A percentile compares a stretch with the other conserved stretches of the same genome.
Conservation (phyloP, 2,113 vertebrate species). For the Menura novaehollandiae region DNA sequence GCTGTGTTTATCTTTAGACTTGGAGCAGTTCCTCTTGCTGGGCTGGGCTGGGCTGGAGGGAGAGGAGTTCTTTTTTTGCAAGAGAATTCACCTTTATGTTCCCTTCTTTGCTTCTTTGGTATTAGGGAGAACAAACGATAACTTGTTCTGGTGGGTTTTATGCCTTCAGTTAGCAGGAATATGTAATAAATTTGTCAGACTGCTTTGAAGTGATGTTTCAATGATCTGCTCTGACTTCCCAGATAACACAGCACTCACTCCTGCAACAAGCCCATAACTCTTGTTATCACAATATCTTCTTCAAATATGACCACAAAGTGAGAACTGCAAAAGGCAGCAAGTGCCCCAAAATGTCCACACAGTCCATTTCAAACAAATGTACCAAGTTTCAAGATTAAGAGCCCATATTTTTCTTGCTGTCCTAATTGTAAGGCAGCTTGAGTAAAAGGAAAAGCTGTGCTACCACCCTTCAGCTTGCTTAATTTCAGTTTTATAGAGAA, state of each 20-base stretch:
- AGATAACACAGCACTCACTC: background rate
- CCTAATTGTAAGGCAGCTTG: background rate
- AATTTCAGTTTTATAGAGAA: conserved; percentile 32
- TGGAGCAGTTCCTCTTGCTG: conserved; percentile 7
- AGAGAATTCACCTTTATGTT: background rate
- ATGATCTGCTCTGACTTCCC: background rate
- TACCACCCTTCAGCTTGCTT: background rate
- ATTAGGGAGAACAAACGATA: background rate
- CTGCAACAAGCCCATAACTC: background rate
- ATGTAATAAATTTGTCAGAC: background rate
- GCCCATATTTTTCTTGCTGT: background rate
- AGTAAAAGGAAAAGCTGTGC: background rate
- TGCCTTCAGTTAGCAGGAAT: background rate
- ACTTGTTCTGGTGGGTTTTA: background rate
- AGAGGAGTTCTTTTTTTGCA: background rate
- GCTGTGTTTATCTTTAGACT: conserved; percentile 41
- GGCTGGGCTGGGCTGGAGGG: background rate
- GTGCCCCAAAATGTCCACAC: background rate
- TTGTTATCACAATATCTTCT: background rate
- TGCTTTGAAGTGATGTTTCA: background rate
- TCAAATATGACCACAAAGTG: fast-evolving
- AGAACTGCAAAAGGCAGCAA: background rate
- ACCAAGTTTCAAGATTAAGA: background rate
- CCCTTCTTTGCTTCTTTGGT: background rate
- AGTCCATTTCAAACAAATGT: background rate